phyloP scores from a whole-genome alignment of 2,888 invertebrate genomes.

The Pandemis corylana region DNA sequence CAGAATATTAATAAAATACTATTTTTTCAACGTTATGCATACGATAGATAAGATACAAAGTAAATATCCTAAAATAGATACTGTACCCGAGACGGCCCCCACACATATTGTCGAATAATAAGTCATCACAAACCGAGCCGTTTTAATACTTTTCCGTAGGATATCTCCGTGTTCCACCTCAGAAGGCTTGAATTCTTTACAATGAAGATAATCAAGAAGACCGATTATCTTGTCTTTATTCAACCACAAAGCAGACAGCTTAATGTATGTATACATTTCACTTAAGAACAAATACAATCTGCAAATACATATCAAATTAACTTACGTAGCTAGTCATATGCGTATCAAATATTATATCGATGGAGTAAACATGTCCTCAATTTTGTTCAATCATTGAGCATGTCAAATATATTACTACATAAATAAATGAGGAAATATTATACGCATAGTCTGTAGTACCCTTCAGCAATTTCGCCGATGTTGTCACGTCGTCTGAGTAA shows the following conservation, averaged over 20 bases:
- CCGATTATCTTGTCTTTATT: constrained; percentile 72
- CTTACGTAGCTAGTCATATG: neutral
- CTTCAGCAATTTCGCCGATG: constrained; percentile 86
- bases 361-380: constrained; percentile 20
- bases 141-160: constrained; percentile 69
- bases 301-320: constrained; percentile 49
- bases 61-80: constrained; percentile 11
- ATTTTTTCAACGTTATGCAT: neutral
- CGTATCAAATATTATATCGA: constrained; percentile 13
- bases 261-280: constrained; percentile 82
- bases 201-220: constrained; percentile 70
- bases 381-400: constrained; percentile 51
- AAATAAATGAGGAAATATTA: constrained; percentile 49
- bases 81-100: constrained; percentile 75
- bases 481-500: constrained; percentile 87
- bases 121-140: constrained; percentile 75
- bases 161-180: constrained; percentile 72
- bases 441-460: constrained; percentile 56
- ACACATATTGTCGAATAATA: constrained; percentile 78
- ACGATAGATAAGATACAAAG: neutral
- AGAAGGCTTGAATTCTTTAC: constrained; percentile 72
- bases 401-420: constrained; percentile 48
- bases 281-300: constrained; percentile 80
- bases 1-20: neutral
- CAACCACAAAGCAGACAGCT: constrained; percentile 76